Percentiles rank a stretch among this genome's conserved stretches.
These are phyloP conservation scores for Patella caerulea DNA, from an alignment of 2,888 invertebrate species.

Conservation along the genomic window DNA sequence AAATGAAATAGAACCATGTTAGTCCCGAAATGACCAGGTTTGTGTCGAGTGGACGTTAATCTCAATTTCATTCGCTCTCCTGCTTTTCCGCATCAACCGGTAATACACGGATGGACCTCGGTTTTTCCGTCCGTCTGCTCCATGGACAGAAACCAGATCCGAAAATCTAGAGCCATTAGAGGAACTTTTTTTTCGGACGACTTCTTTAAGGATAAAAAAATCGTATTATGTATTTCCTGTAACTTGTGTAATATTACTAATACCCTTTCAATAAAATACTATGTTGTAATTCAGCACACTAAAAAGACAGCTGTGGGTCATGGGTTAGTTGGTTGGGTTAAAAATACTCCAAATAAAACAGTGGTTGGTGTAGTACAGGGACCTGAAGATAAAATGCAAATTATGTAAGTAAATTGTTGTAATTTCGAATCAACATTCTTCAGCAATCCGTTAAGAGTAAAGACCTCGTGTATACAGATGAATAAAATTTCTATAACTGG, in stretches of 20 bases:
- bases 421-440: not conserved
- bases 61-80: too few species aligned
- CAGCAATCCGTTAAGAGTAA: too few species aligned
- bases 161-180: too few species aligned
- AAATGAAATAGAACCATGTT: too few species aligned
- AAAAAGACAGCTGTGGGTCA: constrained; percentile 83
- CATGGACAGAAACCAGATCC: too few species aligned
- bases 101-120: too few species aligned
- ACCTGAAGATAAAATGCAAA: constrained; percentile 38
- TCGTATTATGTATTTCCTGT: not conserved
- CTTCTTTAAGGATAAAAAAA: not conserved
- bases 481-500: not conserved
- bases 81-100: too few species aligned
- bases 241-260: not conserved
- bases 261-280: too few species aligned
- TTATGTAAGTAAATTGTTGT: constrained; percentile 45
- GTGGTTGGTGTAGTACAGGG: constrained; percentile 93
- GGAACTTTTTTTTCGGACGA: not conserved
- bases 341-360: constrained; percentile 89
- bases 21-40: too few species aligned
- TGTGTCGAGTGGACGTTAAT: too few species aligned
- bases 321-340: constrained; percentile 90
- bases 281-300: constrained; percentile 78
- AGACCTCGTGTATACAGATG: too few species aligned
- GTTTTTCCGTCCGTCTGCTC: too few species aligned